Evolutionary conservation across 2,888 invertebrate species (phyloP).

Genomic region (Nineta flava): DNA sequence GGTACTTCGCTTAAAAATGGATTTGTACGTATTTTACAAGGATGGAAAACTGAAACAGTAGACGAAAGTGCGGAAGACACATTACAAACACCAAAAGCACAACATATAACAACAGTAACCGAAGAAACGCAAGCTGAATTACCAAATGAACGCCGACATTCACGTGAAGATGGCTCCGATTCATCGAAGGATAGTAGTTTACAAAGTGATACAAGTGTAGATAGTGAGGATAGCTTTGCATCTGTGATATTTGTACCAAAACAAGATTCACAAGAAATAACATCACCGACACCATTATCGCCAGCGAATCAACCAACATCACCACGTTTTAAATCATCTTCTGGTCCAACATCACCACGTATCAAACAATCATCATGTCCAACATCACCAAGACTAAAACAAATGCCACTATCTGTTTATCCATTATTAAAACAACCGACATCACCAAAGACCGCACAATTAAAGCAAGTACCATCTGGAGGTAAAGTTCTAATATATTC

Average conservation of each 20-base stretch:
- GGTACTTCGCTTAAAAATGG: slow-evolving; percentile 49
- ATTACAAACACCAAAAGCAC: not conserved
- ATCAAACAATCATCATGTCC: slow-evolving; percentile 53
- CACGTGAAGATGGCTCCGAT: slow-evolving; percentile 77
- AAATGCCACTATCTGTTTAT: slow-evolving; percentile 35
- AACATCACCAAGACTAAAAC: slow-evolving; percentile 48
- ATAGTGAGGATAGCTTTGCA: slow-evolving; percentile 86
- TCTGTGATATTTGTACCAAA: slow-evolving; percentile 85
- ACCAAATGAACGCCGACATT: slow-evolving; percentile 49
- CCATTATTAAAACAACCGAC: slow-evolving; percentile 42
- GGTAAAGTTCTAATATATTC: slow-evolving; percentile 38
- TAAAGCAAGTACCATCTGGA: slow-evolving; percentile 39
- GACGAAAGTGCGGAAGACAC: not conserved
- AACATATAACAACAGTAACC: slow-evolving; percentile 15
- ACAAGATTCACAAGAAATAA: slow-evolving; percentile 43
- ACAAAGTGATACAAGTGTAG: slow-evolving; percentile 86
- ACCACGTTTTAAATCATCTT: slow-evolving; percentile 45
- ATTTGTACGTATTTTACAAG: slow-evolving; percentile 71
- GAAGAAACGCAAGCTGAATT: slow-evolving; percentile 20
- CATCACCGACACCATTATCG: slow-evolving; percentile 42
- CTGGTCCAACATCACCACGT: slow-evolving; percentile 63
- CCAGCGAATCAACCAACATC: slow-evolving; percentile 39
- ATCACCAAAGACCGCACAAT: slow-evolving; percentile 37
- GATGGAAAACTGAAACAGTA: slow-evolving; percentile 48
- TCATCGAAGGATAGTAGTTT: slow-evolving; percentile 79